Conservation (phyloP, 2,888 invertebrate species). For the Mantis religiosa region DNA sequence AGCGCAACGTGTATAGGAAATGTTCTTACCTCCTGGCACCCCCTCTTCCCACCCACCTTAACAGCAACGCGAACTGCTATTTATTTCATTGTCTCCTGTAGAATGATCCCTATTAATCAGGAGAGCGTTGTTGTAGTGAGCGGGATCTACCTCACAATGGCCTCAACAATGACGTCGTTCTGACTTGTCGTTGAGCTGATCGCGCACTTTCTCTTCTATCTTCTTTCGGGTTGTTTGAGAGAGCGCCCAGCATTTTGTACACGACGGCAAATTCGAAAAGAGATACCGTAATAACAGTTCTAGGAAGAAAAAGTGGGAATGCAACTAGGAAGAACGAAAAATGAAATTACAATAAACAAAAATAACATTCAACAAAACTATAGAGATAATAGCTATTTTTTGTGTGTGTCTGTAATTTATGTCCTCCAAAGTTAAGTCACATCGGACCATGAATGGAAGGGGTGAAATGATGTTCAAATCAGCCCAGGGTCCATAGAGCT, state of each 20-base stretch:
- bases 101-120: constrained; percentile 13
- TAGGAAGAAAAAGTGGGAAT: not conserved
- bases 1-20: not conserved
- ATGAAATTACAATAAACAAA: too few relatives aligned
- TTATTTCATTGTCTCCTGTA: constrained; percentile 2
- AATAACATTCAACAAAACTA: too few relatives aligned
- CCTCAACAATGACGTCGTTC: not conserved
- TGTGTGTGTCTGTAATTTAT: too few relatives aligned
- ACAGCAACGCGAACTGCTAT: not conserved
- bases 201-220: not conserved
- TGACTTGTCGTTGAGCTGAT: not conserved
- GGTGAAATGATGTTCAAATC: too few relatives aligned
- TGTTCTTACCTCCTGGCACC: not conserved
- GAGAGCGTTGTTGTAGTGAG: not conserved
- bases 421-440: too few relatives aligned
- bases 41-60: not conserved
- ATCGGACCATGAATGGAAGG: too few relatives aligned
- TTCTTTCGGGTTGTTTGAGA: not conserved
- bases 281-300: too few relatives aligned
- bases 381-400: too few relatives aligned
- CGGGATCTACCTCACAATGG: not conserved
- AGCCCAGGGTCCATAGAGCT: too few relatives aligned
- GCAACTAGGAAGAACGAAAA: not conserved
- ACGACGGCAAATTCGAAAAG: not conserved
- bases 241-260: not conserved